phyloP scores from a whole-genome alignment of 2,797 vertebrate species.

The Pseudomugil tenellus region DNA sequence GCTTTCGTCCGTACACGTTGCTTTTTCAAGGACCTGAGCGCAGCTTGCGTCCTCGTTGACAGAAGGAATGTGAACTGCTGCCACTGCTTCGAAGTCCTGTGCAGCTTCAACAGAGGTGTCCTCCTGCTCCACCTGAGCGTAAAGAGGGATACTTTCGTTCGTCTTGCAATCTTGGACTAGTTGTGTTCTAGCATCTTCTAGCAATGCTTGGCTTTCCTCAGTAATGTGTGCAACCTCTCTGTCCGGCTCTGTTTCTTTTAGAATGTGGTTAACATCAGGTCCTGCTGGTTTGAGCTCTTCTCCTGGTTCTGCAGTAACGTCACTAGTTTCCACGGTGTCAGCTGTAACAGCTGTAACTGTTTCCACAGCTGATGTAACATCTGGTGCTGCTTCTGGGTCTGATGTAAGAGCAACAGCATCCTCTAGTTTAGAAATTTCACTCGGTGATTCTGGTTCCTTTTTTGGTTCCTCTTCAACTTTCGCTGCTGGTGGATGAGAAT shows the following conservation, averaged over 20 bases:
- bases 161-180: conserved; percentile 13
- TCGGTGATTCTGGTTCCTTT: not conserved
- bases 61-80: conserved; percentile 41
- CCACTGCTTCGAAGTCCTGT: conserved; percentile 36
- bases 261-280: conserved; percentile 11
- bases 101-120: conserved; percentile 27
- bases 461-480: conserved; percentile 32
- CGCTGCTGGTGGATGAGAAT: conserved; percentile 2
- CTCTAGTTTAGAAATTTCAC: conserved; percentile 1
- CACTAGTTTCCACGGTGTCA: conserved; percentile 7
- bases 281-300: conserved; percentile 16
- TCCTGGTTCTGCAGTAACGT: not conserved
- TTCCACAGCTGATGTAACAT: not conserved
- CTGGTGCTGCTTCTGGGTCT: conserved; percentile 22
- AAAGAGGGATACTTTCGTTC: conserved; percentile 11
- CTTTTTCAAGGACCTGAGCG: conserved; percentile 31
- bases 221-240: conserved; percentile 17
- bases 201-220: conserved; percentile 19
- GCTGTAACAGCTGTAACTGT: not conserved
- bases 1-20: conserved; percentile 12
- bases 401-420: not conserved
- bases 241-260: conserved; percentile 21
- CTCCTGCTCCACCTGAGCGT: conserved; percentile 21
- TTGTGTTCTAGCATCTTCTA: conserved; percentile 13
- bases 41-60: conserved; percentile 23